Base-by-base conservation (phyloP, 2,888 invertebrate species). In the Griposia aprilina region DNA sequence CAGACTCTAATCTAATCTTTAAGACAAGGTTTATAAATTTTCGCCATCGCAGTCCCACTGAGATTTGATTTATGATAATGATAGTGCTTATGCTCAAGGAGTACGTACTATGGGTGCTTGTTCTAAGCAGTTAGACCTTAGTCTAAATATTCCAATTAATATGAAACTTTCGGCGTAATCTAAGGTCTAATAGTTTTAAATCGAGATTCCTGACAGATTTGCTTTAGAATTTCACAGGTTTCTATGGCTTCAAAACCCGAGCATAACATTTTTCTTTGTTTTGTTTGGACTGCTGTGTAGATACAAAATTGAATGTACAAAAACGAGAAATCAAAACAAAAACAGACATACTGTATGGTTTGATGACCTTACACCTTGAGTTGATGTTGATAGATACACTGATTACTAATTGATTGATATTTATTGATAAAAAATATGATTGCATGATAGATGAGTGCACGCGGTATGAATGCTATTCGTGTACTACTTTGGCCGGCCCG, bases 11-110 rank as follows among this genome's bases (percentile, higher is more conserved):
- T 45, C 45, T 45, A 45, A 45, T 45, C 72, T 80, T 82, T 65
- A 65, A 83, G 82, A 85, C 81, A 83, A 81, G 67, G 78, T 76
- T 81, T 76, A 80, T 84, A 83, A 88, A 85, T 85, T 83, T 62
- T 70, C 66, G 45, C 57, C 65, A 72, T 73, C 59, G 52, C 68
- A 76, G 57, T 68, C 81, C 81, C 59, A 60, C 55, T 78, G 70
- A 41, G 66, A 68, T 75, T 67, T 85, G 82, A 82, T 79, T 77
- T 77, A 85, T 82, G 74, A 60, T 73, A 80, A 82, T 74, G 55
- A 69, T 73, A 63, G 41, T 68, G 60, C 69, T 66, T 81, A 69
- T 36, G 30, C 17, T 15, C 48, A 73, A 52, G 36, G 30, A 69
- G 41, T 50, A 63, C 23, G 50, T 57, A 75, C 65, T 45, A 65